Evolutionary conservation across 2,888 invertebrate genomes (phyloP).

Genomic region (Allacma fusca): DNA sequence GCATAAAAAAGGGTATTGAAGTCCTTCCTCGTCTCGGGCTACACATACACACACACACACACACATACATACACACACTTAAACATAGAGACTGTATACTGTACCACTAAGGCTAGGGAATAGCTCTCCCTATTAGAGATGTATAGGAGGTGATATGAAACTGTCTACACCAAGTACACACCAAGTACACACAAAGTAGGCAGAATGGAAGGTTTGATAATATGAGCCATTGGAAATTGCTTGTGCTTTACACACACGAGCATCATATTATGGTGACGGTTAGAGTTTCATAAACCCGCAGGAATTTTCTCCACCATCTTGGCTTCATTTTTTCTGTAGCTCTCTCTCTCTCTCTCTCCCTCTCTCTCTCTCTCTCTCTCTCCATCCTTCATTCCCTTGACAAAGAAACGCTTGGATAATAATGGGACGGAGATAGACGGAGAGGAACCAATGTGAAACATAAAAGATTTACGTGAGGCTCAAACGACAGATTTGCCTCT

Average conservation of each 20-base stretch:
- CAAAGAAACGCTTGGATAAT: background rate
- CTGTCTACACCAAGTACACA: too few species aligned
- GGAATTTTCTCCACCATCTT: constrained; percentile 40
- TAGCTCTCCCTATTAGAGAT: too few species aligned
- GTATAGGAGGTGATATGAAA: background rate
- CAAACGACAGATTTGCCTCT: constrained; percentile 46
- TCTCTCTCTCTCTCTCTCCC: background rate
- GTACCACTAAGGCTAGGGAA: too few species aligned
- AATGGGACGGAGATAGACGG: constrained; percentile 11
- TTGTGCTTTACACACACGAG: constrained; percentile 26
- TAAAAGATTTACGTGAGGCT: constrained; percentile 50
- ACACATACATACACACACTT: too few species aligned
- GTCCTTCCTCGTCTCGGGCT: too few species aligned
- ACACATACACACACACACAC: too few species aligned
- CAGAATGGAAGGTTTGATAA: constrained; percentile 2
- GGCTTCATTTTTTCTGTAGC: constrained; percentile 33
- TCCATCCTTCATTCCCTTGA: background rate
- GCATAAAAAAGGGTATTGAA: too few species aligned
- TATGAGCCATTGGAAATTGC: constrained; percentile 25
- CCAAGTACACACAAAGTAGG: too few species aligned
- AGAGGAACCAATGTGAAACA: constrained; percentile 35
- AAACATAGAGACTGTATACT: too few species aligned
- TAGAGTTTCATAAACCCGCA: constrained; percentile 41
- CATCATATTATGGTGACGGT: constrained; percentile 37
- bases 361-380: background rate